phyloP scores from a whole-genome alignment of 2,797 vertebrate genomes.

The Mormyrus hasselquistii region DNA sequence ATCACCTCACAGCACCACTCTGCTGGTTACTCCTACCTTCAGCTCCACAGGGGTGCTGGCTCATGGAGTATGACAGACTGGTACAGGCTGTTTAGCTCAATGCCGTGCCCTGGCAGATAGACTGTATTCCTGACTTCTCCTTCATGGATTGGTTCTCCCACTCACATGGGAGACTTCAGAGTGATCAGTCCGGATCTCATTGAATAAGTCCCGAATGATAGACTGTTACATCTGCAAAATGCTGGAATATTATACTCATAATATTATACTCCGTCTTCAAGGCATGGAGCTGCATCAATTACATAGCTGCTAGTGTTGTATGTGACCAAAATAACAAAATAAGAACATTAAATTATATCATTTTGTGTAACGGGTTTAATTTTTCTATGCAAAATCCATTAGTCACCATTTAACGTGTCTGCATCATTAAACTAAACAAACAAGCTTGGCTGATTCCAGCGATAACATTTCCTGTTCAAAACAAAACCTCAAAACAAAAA shows the following conservation, averaged over 20 bases:
- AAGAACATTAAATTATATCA: not conserved
- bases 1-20: not conserved
- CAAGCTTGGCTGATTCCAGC: not conserved
- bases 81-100: not conserved
- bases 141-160: not conserved
- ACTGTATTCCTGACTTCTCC: not conserved
- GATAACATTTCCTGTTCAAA: not conserved
- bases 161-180: not conserved
- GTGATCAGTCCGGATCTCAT: not conserved
- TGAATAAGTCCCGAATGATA: not conserved
- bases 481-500: not conserved
- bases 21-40: not conserved
- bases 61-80: conserved; percentile 7
- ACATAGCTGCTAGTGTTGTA: not conserved
- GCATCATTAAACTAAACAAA: not conserved
- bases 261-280: not conserved
- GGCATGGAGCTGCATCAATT: not conserved
- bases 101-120: not conserved
- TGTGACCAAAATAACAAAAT: not conserved
- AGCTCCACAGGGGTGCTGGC: not conserved
- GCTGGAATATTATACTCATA: not conserved
- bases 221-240: not conserved
- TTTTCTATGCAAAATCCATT: not conserved
- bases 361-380: not conserved
- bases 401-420: not conserved